Evolutionary conservation across 2,113 vertebrate genomes (phyloP).

Genomic region (Sylvilagus bachmani): DNA sequence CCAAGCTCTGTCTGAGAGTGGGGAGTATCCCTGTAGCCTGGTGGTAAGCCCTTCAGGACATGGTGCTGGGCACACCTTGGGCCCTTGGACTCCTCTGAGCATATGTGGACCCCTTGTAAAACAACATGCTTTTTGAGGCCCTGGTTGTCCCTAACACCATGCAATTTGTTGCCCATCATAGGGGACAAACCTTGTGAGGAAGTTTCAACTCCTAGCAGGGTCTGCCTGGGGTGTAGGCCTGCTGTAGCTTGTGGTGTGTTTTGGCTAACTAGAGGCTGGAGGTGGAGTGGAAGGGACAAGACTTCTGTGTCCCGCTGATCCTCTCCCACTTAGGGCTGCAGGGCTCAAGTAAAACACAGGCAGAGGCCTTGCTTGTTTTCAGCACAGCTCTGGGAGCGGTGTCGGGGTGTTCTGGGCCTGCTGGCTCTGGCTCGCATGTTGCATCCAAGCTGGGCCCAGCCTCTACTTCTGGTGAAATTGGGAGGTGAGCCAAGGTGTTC

Average conservation of each 20-base stretch:
- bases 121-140: neutral
- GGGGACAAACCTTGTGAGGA: neutral
- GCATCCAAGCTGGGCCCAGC: neutral
- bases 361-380: neutral
- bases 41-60: accelerated
- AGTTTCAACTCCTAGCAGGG: neutral
- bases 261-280: neutral
- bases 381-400: neutral
- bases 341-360: neutral
- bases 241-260: neutral
- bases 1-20: neutral
- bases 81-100: neutral
- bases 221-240: neutral
- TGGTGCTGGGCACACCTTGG: neutral
- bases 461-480: neutral
- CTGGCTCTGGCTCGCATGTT: neutral
- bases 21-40: neutral
- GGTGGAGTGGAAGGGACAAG: neutral
- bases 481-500: neutral
- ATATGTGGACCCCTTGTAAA: neutral
- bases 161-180: neutral
- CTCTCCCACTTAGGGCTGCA: neutral
- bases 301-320: neutral
- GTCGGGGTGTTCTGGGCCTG: neutral
- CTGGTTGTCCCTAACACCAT: neutral